These are phyloP conservation scores for Drosophila nigrodunni DNA, from an alignment of 1,140 invertebrate genomes.

Conservation along the genomic window DNA sequence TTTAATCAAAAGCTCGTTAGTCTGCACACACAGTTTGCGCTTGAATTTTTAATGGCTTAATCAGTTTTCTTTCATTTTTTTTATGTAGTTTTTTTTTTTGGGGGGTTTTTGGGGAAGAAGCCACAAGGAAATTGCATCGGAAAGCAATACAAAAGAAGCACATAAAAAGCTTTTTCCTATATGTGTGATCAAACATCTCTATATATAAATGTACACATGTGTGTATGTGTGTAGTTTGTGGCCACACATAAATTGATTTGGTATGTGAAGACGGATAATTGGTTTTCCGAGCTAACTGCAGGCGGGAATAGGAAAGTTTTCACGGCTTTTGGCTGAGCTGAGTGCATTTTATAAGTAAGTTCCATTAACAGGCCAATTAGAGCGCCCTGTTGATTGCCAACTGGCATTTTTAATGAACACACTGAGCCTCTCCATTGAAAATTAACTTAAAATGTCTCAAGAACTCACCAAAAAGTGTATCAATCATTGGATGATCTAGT, in stretches of 20 bases:
- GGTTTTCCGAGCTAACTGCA: conserved; percentile 29
- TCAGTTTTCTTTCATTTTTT: conserved; percentile 50
- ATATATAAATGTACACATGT: background rate
- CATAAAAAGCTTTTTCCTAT: conserved; percentile 46
- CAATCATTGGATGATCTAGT: background rate
- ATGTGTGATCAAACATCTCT: background rate
- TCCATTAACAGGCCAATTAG: conserved; percentile 52
- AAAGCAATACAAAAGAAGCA: conserved; percentile 59
- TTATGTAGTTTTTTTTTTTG: conserved; percentile 21
- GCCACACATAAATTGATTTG: conserved; percentile 56
- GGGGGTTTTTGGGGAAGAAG: conserved; percentile 21
- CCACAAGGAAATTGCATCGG: conserved; percentile 61
- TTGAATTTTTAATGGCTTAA: conserved; percentile 68
- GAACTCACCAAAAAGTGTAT: background rate
- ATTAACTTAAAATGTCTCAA: background rate
- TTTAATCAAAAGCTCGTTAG: conserved; percentile 67
- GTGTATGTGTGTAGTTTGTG: conserved; percentile 7
- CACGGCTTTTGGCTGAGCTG: conserved; percentile 12
- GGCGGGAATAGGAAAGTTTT: conserved; percentile 34
- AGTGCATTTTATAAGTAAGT: conserved; percentile 24
- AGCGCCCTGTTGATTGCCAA: conserved; percentile 33
- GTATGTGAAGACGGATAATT: conserved; percentile 54
- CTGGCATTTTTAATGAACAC: conserved; percentile 25
- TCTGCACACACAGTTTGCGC: conserved; percentile 59
- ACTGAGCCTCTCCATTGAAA: background rate